Conservation (phyloP, 2,797 vertebrate species). For the Spinus pinus region DNA sequence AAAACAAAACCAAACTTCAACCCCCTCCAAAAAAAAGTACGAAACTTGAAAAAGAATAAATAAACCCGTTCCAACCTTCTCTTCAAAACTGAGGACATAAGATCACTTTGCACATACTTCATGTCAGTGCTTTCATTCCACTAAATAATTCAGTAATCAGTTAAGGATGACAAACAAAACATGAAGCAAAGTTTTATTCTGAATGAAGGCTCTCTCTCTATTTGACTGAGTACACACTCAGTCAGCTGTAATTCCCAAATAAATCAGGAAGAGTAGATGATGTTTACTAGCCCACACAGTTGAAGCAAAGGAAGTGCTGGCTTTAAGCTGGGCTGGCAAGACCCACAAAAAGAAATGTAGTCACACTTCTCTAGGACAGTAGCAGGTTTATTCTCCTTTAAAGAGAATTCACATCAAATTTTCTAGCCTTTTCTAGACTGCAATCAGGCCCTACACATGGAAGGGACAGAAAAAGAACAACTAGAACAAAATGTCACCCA, state of each 20-base stretch:
- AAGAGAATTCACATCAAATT: background rate
- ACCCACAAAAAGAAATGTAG: background rate
- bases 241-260: background rate
- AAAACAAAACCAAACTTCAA: background rate
- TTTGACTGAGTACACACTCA: background rate
- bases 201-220: background rate
- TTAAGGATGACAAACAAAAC: background rate
- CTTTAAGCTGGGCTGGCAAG: background rate
- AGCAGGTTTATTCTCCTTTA: background rate
- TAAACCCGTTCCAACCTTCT: fast-evolving
- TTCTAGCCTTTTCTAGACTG: background rate
- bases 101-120: background rate
- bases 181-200: background rate
- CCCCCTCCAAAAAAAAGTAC: background rate
- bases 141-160: background rate
- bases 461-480: background rate
- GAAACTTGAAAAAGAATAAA: background rate
- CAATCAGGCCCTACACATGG: background rate
- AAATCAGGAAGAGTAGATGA: background rate
- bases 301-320: background rate
- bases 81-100: background rate
- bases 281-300: background rate
- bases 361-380: background rate
- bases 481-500: background rate
- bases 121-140: background rate